Percentiles rank a stretch among this genome's conserved stretches.
phyloP scores from a whole-genome alignment of 2,797 vertebrate genomes.

The Anguilla megastoma region DNA sequence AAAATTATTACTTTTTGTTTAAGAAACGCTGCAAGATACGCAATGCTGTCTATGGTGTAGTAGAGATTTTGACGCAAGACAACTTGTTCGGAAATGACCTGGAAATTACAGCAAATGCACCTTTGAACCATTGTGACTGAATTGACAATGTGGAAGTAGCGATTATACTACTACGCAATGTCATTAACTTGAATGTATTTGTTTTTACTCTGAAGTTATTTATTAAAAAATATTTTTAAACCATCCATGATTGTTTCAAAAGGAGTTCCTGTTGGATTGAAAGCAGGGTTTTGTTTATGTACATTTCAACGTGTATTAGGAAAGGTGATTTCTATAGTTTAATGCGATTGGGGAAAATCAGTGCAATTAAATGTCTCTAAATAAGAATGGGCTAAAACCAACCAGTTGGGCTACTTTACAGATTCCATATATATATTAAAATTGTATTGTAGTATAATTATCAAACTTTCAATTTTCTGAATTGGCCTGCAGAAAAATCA shows the following conservation, averaged over 20 bases:
- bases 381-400: not conserved
- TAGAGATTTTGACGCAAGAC: not conserved
- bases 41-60: not conserved
- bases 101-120: not conserved
- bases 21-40: not conserved
- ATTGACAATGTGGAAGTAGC: not conserved
- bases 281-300: not conserved
- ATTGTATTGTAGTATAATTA: not conserved
- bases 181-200: not conserved
- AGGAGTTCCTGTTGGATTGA: not conserved
- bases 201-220: slow-evolving; percentile 19
- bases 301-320: not conserved
- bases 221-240: slow-evolving; percentile 6
- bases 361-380: not conserved
- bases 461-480: not conserved
- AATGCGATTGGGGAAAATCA: not conserved
- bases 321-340: not conserved
- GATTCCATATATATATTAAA: not conserved
- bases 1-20: not conserved
- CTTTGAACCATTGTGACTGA: not conserved
- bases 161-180: not conserved
- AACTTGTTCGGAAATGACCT: not conserved
- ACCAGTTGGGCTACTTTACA: not conserved
- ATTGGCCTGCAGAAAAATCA: too few relatives aligned
- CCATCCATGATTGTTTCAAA: not conserved